phyloP scores from a whole-genome alignment of 2,113 vertebrate genomes.

The Muntiacus reevesi region DNA sequence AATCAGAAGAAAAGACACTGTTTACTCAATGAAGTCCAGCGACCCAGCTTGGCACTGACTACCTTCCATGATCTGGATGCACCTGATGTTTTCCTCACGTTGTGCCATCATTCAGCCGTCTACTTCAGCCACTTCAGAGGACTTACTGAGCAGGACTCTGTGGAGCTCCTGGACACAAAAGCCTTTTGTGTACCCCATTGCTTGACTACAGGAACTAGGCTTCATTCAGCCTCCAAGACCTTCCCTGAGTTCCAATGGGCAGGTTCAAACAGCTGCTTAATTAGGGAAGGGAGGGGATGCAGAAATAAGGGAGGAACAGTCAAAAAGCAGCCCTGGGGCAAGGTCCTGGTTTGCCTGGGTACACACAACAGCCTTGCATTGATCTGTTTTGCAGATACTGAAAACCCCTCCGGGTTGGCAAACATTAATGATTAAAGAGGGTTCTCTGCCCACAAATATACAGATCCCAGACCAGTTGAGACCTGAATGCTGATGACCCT shows the following conservation, averaged over 20 bases:
- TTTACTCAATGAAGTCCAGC: not conserved
- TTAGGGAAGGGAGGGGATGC: not conserved
- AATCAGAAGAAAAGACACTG: not conserved
- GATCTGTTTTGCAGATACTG: not conserved
- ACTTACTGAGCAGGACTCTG: not conserved
- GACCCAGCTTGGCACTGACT: not conserved
- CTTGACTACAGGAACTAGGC: not conserved
- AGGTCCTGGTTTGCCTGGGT: not conserved
- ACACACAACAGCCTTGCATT: not conserved
- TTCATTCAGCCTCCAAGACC: not conserved
- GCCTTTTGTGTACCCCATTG: not conserved
- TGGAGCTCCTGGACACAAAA: not conserved
- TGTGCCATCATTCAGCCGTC: not conserved
- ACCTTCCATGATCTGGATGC: not conserved
- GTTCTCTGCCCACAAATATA: not conserved
- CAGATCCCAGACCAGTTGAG: not conserved
- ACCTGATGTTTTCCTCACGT: not conserved
- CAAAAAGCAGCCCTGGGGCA: not conserved
- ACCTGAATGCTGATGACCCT: not conserved
- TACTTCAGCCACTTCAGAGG: not conserved
- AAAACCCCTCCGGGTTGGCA: not conserved
- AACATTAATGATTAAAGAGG: not conserved
- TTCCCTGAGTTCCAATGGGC: not conserved
- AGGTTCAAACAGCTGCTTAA: not conserved
- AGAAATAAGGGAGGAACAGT: not conserved